A percentile compares a stretch with the other conserved stretches of the same genome.
Conservation (phyloP, 2,888 invertebrate genomes). For the Dynastes maya region DNA sequence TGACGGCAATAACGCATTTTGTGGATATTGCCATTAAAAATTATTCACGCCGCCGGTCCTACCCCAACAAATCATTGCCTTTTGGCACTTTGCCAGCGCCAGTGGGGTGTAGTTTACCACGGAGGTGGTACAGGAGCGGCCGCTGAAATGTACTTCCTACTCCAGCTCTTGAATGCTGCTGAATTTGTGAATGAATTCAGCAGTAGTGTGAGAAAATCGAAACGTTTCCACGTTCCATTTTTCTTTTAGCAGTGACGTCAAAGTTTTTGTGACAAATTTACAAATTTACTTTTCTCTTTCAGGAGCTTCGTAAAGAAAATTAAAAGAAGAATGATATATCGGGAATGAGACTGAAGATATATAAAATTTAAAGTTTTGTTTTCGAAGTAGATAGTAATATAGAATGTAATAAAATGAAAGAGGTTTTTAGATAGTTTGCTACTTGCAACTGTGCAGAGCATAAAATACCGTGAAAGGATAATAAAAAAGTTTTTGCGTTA, state of each 20-base stretch:
- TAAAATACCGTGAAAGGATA: too few relatives aligned
- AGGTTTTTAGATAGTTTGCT: too few relatives aligned
- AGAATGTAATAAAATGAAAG: too few relatives aligned
- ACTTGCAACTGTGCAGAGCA: too few relatives aligned
- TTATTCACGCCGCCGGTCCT: constrained; percentile 36
- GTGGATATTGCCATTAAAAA: constrained; percentile 12
- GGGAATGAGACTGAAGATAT: not conserved
- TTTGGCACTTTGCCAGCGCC: constrained; percentile 55
- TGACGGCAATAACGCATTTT: not conserved
- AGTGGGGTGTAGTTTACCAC: constrained; percentile 52
- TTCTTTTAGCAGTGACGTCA: constrained; percentile 33
- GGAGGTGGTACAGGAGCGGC: constrained; percentile 13
- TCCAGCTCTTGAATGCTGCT: constrained; percentile 39
- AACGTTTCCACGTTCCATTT: constrained; percentile 32
- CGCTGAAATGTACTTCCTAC: constrained; percentile 37
- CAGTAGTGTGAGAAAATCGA: constrained; percentile 60
- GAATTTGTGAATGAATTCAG: constrained; percentile 55
- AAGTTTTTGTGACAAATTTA: not conserved
- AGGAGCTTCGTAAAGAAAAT: not conserved
- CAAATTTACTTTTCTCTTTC: not conserved
- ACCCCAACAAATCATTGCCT: constrained; percentile 51
- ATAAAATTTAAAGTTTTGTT: too few relatives aligned
- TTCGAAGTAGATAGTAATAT: too few relatives aligned
- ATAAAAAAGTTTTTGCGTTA: too few relatives aligned
- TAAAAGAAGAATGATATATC: not conserved